phyloP scores from a whole-genome alignment of 2,888 invertebrate genomes.

The Drosophila greeni region DNA sequence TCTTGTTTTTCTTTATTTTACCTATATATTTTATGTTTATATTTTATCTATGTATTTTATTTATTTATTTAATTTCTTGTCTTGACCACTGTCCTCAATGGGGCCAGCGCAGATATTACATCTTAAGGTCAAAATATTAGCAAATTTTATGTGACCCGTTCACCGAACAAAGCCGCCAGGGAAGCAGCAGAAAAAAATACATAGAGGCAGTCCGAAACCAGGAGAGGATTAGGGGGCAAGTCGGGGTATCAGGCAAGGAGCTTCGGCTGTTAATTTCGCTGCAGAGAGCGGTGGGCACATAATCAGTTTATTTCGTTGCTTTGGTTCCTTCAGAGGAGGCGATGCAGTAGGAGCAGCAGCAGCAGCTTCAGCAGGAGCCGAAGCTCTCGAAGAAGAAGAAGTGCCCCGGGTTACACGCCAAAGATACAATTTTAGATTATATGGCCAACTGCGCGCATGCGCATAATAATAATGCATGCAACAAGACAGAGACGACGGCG shows the following conservation, averaged over 20 bases:
- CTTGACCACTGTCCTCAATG: slow-evolving; percentile 55
- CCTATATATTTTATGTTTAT: not conserved
- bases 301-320: slow-evolving; percentile 69
- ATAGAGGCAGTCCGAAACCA: slow-evolving; percentile 17
- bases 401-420: slow-evolving; percentile 77
- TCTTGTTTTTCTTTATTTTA: not conserved
- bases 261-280: slow-evolving; percentile 60
- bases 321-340: slow-evolving; percentile 17
- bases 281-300: slow-evolving; percentile 55
- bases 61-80: no score
- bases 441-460: slow-evolving; percentile 75
- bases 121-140: slow-evolving; percentile 69
- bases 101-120: slow-evolving; percentile 43
- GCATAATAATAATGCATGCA: slow-evolving; percentile 76
- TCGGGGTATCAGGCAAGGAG: slow-evolving; percentile 1
- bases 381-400: slow-evolving; percentile 46
- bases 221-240: slow-evolving; percentile 14
- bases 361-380: slow-evolving; percentile 15
- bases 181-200: slow-evolving; percentile 31
- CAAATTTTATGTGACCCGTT: slow-evolving; percentile 68
- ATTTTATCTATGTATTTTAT: no score
- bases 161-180: slow-evolving; percentile 30
- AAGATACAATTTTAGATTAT: slow-evolving; percentile 78
- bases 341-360: slow-evolving; percentile 16
- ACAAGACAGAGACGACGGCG: slow-evolving; percentile 50